Evolutionary conservation across 1,140 invertebrate species (phyloP).

Genomic region (Achatina immaculata): DNA sequence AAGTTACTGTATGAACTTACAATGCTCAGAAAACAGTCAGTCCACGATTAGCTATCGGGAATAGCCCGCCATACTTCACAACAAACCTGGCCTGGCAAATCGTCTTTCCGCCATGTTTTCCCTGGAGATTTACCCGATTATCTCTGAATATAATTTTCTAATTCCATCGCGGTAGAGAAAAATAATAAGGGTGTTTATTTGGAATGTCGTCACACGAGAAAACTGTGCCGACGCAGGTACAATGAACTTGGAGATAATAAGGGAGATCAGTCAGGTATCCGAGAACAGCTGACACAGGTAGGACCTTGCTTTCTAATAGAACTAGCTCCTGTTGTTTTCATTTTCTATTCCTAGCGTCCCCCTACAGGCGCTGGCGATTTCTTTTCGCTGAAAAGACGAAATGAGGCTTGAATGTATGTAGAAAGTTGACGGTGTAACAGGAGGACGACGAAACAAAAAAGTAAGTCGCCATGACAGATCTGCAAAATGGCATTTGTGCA

Average conservation of each 20-base stretch:
- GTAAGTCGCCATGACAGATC: neutral
- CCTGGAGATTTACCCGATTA: neutral
- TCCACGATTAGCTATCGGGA: no score
- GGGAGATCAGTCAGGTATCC: neutral
- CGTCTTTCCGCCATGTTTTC: neutral
- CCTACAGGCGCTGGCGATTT: neutral
- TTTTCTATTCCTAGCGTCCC: neutral
- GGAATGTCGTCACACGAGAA: no score
- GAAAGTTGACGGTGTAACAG: neutral
- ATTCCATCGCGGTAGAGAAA: neutral
- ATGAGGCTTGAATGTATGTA: neutral
- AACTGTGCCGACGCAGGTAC: no score
- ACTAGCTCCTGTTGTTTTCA: neutral
- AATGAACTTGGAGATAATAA: neutral
- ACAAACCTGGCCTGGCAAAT: neutral
- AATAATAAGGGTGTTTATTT: neutral
- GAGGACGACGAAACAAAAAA: neutral
- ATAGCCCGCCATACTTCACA: no score
- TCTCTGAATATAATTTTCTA: neutral
- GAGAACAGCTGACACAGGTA: neutral
- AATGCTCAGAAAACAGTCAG: no score
- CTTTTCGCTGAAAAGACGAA: neutral
- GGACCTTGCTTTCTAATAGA: neutral
- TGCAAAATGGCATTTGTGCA: neutral
- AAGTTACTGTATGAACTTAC: no score